These are phyloP conservation scores for Phaethornis superciliosus DNA, from an alignment of 2,113 vertebrate species.

Conservation along the genomic window DNA sequence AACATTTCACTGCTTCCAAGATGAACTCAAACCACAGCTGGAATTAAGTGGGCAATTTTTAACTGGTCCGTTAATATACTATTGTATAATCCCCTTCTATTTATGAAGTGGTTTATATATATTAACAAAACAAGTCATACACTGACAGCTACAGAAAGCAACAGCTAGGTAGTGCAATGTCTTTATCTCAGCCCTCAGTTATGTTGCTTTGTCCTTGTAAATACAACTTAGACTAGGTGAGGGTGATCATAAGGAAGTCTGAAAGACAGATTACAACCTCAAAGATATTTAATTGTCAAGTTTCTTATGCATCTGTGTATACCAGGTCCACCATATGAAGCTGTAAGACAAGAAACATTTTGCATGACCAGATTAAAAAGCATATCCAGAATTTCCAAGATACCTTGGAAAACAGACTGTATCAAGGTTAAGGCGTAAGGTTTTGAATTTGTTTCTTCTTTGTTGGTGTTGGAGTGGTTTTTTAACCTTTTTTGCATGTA, in stretches of 20 bases:
- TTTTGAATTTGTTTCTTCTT: not conserved
- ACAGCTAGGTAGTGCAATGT: not conserved
- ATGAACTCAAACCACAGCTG: not conserved
- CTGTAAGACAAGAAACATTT: not conserved
- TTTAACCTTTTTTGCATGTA: not conserved
- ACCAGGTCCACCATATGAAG: not conserved
- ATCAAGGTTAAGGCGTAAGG: not conserved
- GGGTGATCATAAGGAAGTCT: not conserved
- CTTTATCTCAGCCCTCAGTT: not conserved
- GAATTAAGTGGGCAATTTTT: not conserved
- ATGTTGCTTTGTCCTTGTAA: not conserved
- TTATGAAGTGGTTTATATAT: not conserved
- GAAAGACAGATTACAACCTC: not conserved
- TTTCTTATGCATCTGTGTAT: not conserved
- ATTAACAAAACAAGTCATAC: not conserved
- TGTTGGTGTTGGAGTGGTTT: not conserved
- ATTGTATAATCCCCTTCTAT: not conserved
- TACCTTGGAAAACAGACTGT: not conserved
- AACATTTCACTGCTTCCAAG: not conserved
- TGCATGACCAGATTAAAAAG: not conserved
- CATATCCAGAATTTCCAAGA: not conserved
- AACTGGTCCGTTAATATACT: not conserved
- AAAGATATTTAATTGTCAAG: not conserved
- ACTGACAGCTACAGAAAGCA: not conserved
- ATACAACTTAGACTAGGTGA: slow-evolving; percentile 3